These are phyloP conservation scores for Laterallus jamaicensis DNA, from an alignment of 2,113 vertebrate species.

Conservation along the genomic window DNA sequence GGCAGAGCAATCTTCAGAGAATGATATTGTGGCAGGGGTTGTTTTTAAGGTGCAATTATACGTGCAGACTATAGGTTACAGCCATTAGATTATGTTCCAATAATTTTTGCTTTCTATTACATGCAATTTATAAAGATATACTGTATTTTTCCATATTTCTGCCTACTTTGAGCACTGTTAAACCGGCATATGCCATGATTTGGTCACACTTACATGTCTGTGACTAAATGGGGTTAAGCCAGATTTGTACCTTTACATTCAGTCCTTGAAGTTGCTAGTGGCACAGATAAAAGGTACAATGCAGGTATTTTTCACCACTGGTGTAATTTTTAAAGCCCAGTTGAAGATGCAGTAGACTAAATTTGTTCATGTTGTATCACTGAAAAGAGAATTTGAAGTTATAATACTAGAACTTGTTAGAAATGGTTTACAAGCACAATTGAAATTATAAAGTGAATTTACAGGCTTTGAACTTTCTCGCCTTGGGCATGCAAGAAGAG, in stretches of 20 bases:
- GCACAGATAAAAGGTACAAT: neutral
- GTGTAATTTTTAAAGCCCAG: neutral
- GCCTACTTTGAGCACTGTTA: neutral
- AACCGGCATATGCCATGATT: neutral
- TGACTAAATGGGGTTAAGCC: neutral
- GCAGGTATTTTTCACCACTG: neutral
- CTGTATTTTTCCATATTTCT: neutral
- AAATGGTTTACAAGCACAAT: neutral
- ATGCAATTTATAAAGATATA: neutral
- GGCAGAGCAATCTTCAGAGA: neutral
- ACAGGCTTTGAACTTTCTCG: neutral
- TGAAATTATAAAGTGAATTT: neutral
- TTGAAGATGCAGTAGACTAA: neutral
- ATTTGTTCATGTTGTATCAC: neutral
- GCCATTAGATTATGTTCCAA: neutral
- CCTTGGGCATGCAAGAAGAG: neutral
- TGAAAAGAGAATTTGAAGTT: neutral
- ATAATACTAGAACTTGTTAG: neutral
- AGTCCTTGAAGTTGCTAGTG: neutral
- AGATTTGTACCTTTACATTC: neutral
- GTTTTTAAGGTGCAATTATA: neutral
- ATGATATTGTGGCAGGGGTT: neutral
- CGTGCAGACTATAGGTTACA: neutral
- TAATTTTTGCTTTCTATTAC: neutral
- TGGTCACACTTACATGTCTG: neutral